These are phyloP conservation scores for Tinea semifulvella DNA, from an alignment of 2,888 invertebrate species.

Conservation along the genomic window DNA sequence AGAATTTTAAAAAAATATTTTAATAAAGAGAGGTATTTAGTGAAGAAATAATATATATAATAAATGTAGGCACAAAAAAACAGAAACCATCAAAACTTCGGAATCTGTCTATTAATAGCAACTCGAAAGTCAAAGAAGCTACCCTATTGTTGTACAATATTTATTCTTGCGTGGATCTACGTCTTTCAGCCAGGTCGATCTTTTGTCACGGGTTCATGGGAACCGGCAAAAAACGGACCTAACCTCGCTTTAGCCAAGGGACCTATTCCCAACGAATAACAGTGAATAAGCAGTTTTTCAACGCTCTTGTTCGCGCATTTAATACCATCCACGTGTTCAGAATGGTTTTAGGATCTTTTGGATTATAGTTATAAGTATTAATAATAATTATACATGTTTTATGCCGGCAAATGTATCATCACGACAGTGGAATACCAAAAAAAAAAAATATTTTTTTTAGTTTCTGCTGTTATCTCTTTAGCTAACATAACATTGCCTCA, in stretches of 20 bases:
- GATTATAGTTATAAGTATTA: too few relatives aligned
- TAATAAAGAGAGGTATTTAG: too few relatives aligned
- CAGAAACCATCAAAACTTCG: constrained; percentile 29
- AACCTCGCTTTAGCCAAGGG: constrained; percentile 42
- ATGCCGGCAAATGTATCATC: too few relatives aligned
- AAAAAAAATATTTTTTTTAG: too few relatives aligned
- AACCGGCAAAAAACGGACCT: constrained; percentile 51
- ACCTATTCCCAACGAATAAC: constrained; percentile 41
- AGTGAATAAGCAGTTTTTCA: constrained; percentile 62
- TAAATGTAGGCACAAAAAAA: too few relatives aligned
- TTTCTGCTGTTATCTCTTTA: too few relatives aligned
- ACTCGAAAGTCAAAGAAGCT: constrained; percentile 51
- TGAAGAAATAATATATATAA: too few relatives aligned
- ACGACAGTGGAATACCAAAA: too few relatives aligned
- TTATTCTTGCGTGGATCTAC: constrained; percentile 63
- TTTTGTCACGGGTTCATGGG: constrained; percentile 57
- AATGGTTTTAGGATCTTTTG: constrained; percentile 17
- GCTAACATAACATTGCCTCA: too few relatives aligned
- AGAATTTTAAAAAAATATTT: too few relatives aligned
- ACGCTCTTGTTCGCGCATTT: constrained; percentile 31
- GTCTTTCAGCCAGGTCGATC: constrained; percentile 51
- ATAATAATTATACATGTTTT: too few relatives aligned
- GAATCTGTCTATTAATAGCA: constrained; percentile 25
- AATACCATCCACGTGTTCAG: constrained; percentile 51
- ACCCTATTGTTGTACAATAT: constrained; percentile 61